phyloP scores from a whole-genome alignment of 2,113 vertebrate genomes.

The Nothocercus nigrocapillus region DNA sequence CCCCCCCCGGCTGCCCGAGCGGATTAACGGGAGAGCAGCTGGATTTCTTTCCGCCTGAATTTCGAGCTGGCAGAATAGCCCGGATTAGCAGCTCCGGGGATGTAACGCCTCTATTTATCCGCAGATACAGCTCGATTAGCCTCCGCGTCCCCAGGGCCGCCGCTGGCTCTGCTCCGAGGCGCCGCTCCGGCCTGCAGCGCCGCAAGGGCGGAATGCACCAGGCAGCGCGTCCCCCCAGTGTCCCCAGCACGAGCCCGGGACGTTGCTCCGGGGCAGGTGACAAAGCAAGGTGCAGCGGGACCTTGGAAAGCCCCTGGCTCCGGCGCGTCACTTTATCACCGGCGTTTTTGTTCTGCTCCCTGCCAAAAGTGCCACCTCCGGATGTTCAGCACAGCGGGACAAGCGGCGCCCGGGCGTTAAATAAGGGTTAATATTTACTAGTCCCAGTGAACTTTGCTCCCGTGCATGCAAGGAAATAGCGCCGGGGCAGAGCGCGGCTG shows the following conservation, averaged over 20 bases:
- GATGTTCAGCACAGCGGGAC: not conserved
- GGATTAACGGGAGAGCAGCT: not conserved
- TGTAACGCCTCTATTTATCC: not conserved
- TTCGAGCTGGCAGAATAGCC: not conserved
- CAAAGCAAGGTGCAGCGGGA: too few relatives aligned
- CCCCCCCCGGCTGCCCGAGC: not conserved
- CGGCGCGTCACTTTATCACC: too few relatives aligned
- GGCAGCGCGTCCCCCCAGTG: not conserved
- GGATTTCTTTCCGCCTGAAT: not conserved
- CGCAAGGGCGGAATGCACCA: too few relatives aligned
- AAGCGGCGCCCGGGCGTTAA: not conserved
- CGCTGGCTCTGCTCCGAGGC: not conserved
- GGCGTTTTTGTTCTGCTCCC: too few relatives aligned
- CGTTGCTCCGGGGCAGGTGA: not conserved
- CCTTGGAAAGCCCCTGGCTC: too few relatives aligned
- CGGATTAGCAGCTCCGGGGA: not conserved
- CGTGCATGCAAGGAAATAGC: not conserved
- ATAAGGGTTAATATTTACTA: not conserved
- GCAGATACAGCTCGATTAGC: not conserved
- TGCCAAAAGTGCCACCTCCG: not conserved
- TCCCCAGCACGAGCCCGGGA: not conserved
- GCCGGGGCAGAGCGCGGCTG: not conserved
- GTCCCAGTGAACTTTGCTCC: not conserved
- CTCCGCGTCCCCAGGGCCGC: not conserved
- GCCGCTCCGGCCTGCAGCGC: not conserved